Conservation (phyloP, 1,140 invertebrate species). For the Nymphalis io region DNA sequence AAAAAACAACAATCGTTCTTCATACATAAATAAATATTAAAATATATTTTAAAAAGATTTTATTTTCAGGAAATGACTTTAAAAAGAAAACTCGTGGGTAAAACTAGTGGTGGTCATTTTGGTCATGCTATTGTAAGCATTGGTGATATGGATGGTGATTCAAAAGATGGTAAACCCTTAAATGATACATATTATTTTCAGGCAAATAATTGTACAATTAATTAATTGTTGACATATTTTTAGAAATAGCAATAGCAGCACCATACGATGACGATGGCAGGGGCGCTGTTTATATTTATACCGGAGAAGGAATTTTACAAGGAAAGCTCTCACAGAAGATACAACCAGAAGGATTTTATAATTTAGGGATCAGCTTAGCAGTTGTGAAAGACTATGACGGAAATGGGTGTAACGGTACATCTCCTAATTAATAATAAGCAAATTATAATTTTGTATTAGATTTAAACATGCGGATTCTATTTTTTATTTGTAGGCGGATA, state of each 20-base stretch:
- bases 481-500: too few relatives aligned
- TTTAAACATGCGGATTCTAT: too few relatives aligned
- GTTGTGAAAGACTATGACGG: slow-evolving; percentile 73
- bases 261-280: slow-evolving; percentile 80
- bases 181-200: neutral
- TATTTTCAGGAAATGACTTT: slow-evolving; percentile 32
- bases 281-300: slow-evolving; percentile 82
- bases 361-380: slow-evolving; percentile 81
- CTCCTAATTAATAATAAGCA: neutral
- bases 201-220: neutral
- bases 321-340: slow-evolving; percentile 39
- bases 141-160: slow-evolving; percentile 60
- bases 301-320: slow-evolving; percentile 64
- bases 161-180: slow-evolving; percentile 49
- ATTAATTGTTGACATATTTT: slow-evolving; percentile 4
- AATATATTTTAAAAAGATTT: neutral
- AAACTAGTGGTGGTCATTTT: slow-evolving; percentile 46
- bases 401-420: slow-evolving; percentile 75
- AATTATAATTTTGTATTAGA: too few relatives aligned
- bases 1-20: too few relatives aligned
- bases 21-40: too few relatives aligned
- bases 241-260: slow-evolving; percentile 82
- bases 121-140: slow-evolving; percentile 54
- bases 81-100: slow-evolving; percentile 43
- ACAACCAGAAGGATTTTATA: slow-evolving; percentile 57